Conservation (phyloP, 2,113 vertebrate genomes). For the Oxyruncus cristatus region DNA sequence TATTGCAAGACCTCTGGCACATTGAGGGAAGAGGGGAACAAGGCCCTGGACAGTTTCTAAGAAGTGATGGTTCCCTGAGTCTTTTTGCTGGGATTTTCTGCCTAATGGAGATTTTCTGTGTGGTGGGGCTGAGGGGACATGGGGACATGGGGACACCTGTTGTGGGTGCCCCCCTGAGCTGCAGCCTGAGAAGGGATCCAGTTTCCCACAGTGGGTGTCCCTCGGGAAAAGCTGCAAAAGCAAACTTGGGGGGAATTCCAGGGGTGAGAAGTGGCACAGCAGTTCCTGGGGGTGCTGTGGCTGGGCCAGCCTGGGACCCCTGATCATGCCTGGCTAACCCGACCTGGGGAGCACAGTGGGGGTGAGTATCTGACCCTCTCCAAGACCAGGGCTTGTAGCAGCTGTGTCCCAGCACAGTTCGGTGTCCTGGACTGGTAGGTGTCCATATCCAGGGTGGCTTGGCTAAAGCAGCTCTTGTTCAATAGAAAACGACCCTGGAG, state of each 20-base stretch:
- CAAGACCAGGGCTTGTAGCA: neutral
- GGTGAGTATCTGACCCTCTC: neutral
- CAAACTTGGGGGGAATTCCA: neutral
- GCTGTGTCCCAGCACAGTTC: neutral
- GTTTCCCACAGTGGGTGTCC: accelerated
- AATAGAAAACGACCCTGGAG: neutral
- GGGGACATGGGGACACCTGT: accelerated
- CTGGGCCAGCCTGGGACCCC: neutral
- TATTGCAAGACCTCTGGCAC: neutral
- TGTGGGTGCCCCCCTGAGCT: accelerated
- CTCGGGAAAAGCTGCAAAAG: neutral
- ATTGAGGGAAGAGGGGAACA: neutral
- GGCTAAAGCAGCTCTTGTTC: neutral
- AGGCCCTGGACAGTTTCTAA: neutral
- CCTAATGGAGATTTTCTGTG: neutral
- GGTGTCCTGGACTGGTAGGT: neutral
- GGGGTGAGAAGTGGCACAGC: neutral
- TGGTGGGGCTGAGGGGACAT: neutral
- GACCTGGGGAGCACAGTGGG: accelerated
- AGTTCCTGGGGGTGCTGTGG: neutral
- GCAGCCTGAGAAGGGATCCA: neutral
- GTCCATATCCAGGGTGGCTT: neutral
- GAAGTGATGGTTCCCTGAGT: accelerated
- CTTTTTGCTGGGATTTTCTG: neutral
- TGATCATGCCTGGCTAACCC: neutral